Evolutionary conservation across 2,113 vertebrate species (phyloP).

Genomic region (Mellivora capensis): DNA sequence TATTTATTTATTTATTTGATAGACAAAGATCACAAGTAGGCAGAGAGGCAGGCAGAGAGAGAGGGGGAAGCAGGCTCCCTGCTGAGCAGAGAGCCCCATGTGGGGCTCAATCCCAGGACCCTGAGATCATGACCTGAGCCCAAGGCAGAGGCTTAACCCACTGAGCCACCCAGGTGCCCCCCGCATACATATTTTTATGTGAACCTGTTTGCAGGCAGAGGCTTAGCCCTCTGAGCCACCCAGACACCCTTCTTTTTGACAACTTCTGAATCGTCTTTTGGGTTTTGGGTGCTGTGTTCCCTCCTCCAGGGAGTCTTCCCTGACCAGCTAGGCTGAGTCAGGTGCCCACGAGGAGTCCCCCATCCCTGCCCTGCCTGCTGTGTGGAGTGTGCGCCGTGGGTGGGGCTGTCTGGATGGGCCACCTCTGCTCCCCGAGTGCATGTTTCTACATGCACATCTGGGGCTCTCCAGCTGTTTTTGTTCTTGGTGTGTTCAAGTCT

Average conservation of each 20-base stretch:
- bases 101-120: too few species aligned
- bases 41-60: too few species aligned
- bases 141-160: too few species aligned
- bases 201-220: too few species aligned
- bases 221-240: too few species aligned
- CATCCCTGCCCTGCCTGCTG: neutral
- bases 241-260: neutral
- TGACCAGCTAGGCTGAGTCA: neutral
- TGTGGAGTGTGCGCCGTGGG: neutral
- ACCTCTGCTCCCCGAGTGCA: neutral
- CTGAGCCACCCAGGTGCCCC: too few species aligned
- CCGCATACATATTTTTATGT: too few species aligned
- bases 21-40: too few species aligned
- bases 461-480: neutral
- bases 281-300: neutral
- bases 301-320: neutral
- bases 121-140: too few species aligned
- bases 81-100: too few species aligned
- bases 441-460: rapidly evolving
- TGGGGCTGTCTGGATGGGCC: neutral
- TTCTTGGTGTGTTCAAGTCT: neutral
- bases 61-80: too few species aligned
- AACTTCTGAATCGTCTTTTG: neutral
- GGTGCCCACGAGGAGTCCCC: neutral
- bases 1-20: too few species aligned